A percentile compares a stretch with the other conserved stretches of the same genome.
phyloP scores from a whole-genome alignment of 2,888 invertebrate species.

The Synergus umbraculus region DNA sequence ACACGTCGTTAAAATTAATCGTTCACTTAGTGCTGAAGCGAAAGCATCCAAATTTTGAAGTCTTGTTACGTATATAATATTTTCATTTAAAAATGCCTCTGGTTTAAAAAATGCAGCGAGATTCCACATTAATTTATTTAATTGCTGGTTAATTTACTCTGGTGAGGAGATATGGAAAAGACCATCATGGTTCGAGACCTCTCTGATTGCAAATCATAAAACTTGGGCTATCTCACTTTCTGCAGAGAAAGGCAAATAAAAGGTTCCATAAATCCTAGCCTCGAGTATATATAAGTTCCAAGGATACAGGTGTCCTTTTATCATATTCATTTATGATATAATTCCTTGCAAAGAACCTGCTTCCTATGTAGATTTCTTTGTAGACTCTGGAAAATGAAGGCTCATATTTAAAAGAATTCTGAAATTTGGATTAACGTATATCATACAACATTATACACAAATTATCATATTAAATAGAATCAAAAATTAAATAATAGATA shows the following conservation, averaged over 20 bases:
- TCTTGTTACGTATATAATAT: not conserved
- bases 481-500: conserved; percentile 1
- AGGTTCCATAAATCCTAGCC: conserved; percentile 55
- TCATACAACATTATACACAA: not conserved
- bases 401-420: not conserved
- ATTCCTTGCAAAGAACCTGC: conserved; percentile 47
- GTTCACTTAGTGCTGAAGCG: not conserved
- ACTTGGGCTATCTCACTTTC: conserved; percentile 46
- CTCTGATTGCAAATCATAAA: conserved; percentile 57
- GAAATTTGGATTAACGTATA: not conserved
- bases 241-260: conserved; percentile 52
- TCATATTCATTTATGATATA: conserved; percentile 59
- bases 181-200: conserved; percentile 58
- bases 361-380: conserved; percentile 57
- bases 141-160: not conserved
- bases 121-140: not conserved
- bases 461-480: not conserved
- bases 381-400: not conserved
- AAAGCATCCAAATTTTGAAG: not conserved
- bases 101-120: not conserved
- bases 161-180: conserved; percentile 54
- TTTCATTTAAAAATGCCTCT: no score
- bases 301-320: conserved; percentile 70
- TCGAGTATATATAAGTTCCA: conserved; percentile 51
- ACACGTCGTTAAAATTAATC: conserved; percentile 30